phyloP scores from a whole-genome alignment of 2,888 invertebrate species.

The Panopea generosa region DNA sequence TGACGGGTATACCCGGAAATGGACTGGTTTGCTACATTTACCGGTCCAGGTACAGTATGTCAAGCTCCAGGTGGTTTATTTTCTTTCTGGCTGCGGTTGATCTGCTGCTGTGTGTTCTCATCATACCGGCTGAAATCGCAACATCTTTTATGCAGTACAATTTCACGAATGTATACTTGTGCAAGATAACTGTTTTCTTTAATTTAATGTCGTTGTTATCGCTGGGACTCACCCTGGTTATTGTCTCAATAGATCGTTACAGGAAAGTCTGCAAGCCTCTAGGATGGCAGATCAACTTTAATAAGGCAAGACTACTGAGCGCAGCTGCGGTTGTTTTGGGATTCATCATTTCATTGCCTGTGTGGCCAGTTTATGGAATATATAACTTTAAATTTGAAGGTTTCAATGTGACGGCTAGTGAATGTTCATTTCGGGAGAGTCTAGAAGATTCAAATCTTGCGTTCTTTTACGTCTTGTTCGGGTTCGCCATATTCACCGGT shows the following conservation, averaged over 20 bases:
- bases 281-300: constrained; percentile 68
- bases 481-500: constrained; percentile 41
- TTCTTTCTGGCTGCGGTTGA: constrained; percentile 64
- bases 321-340: constrained; percentile 37
- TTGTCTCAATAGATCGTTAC: constrained; percentile 70
- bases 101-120: constrained; percentile 58
- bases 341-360: constrained; percentile 49
- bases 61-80: constrained; percentile 67
- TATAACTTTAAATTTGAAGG: constrained; percentile 19
- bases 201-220: constrained; percentile 53
- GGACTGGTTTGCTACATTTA: constrained; percentile 66
- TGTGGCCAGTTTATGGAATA: constrained; percentile 43
- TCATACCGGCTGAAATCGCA: constrained; percentile 61
- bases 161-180: constrained; percentile 46
- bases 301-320: constrained; percentile 56
- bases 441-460: constrained; percentile 18
- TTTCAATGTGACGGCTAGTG: constrained; percentile 29
- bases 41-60: constrained; percentile 52
- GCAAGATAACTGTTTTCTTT: constrained; percentile 52
- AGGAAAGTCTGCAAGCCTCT: constrained; percentile 71
- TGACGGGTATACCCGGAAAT: constrained; percentile 66
- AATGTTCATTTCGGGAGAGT: constrained; percentile 49
- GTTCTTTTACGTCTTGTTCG: constrained; percentile 46
- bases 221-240: constrained; percentile 52
- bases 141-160: constrained; percentile 60